These are phyloP conservation scores for Drosophila melanogaster DNA, from an alignment of 1,140 invertebrate genomes.

Conservation along the genomic window DNA sequence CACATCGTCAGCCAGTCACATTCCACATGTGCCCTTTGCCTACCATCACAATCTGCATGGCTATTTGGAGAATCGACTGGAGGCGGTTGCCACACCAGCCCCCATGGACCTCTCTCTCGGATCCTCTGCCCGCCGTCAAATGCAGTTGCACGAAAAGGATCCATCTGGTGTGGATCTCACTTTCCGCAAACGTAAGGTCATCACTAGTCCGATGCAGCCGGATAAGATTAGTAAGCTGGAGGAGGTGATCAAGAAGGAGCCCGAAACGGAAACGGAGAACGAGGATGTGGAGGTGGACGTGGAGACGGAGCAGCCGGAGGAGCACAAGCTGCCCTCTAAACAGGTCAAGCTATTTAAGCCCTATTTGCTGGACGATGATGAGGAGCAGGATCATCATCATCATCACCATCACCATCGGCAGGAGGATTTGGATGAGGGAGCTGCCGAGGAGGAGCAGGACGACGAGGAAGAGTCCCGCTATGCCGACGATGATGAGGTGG, in stretches of 20 bases:
- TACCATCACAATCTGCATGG: constrained; percentile 13
- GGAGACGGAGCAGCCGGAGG: constrained; percentile 36
- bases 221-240: constrained; percentile 71
- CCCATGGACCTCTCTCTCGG: constrained; percentile 79
- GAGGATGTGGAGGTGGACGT: constrained; percentile 51
- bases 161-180: constrained; percentile 65
- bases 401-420: constrained; percentile 49
- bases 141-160: constrained; percentile 41
- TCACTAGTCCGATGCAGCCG: constrained; percentile 24
- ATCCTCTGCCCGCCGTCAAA: constrained; percentile 54
- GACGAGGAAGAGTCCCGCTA: constrained; percentile 57
- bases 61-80: constrained; percentile 33
- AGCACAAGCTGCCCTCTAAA: constrained; percentile 69
- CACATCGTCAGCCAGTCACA: constrained; percentile 42
- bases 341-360: constrained; percentile 89
- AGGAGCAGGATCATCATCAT: constrained; percentile 53
- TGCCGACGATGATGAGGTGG: constrained; percentile 80
- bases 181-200: constrained; percentile 75
- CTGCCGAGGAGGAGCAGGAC: constrained; percentile 83
- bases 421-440: constrained; percentile 76
- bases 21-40: constrained; percentile 48
- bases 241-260: constrained; percentile 56
- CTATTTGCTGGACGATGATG: constrained; percentile 86
- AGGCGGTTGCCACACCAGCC: constrained; percentile 48
- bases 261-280: constrained; percentile 37